Conservation (phyloP, 2,113 vertebrate genomes). For the Heteronetta atricapilla region DNA sequence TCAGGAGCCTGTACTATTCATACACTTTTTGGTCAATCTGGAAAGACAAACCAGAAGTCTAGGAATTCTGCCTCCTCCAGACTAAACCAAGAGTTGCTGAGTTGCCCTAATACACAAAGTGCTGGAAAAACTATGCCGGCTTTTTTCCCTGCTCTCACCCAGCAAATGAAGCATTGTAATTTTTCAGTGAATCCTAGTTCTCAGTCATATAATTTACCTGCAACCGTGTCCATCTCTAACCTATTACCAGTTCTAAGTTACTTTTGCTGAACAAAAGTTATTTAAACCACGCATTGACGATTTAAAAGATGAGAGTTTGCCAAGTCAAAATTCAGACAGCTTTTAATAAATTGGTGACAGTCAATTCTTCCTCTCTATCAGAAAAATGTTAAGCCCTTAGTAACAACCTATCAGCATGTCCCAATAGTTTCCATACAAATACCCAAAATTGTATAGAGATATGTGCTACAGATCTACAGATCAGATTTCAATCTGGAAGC, state of each 20-base stretch:
- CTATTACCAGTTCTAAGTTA: not conserved
- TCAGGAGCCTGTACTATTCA: not conserved
- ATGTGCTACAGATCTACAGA: not conserved
- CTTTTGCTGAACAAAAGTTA: not conserved
- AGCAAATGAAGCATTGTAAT: not conserved
- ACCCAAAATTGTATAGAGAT: not conserved
- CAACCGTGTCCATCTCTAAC: not conserved
- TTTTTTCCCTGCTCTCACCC: not conserved
- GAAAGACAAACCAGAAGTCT: not conserved
- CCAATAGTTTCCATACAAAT: not conserved
- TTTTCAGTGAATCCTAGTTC: not conserved
- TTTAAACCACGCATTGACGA: not conserved
- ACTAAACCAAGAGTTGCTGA: not conserved
- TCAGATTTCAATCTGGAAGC: not conserved
- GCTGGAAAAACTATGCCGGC: not conserved
- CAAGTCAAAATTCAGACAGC: not conserved
- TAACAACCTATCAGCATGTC: not conserved
- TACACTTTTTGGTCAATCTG: not conserved
- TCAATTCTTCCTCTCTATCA: not conserved
- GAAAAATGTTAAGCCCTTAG: not conserved
- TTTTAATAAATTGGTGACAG: not conserved
- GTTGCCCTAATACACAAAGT: not conserved
- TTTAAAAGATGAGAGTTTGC: not conserved
- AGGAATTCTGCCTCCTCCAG: not conserved
- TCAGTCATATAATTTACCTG: not conserved